Evolutionary conservation across 1,140 invertebrate species (phyloP), one percentile per base, ranked within the genome.

Genomic region (Brachionus plicatilis): DNA sequence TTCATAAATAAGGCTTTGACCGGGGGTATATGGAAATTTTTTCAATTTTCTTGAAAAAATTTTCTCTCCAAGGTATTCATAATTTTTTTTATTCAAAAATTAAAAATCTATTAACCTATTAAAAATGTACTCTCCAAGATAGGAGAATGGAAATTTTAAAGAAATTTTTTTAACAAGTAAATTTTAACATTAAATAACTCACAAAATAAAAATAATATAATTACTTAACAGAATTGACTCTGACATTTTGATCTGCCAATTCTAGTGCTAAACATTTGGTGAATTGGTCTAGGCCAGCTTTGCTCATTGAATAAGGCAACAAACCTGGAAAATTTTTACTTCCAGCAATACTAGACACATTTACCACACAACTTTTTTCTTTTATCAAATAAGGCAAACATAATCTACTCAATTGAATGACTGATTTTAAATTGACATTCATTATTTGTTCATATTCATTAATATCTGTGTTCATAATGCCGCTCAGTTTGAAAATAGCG

Each of bases 201-300:
- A 29, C 5, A 47, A 75, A 43, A 72, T 8, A 29, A 2, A 3
- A 9, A 6, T 12, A 27, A 29, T 37, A 14, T 47, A 9, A 12
- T 45, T 76, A 76, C 72, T 76, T 76, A 14, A 66, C 94, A 83
- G 92, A 91, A 89, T 97, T 97, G 0, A 96, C 94, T 85, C 95
- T 90, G 0, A 97, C 91, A 85, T 93, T 92, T 89, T 94, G 94
- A 0, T 92, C 20, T 12, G 79, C 50, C 85, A 85, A 86, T 95
- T 91, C 90, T 68, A 93, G 86, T 29, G 93, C 92, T 20, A 91
- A 88, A 87, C 94, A 95, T 86, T 93, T 91, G 0, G 95, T 97
- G 60, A 97, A 92, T 87, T 97, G 95, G 89, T 97, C 95, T 0
- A 97, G 89, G 1, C 95, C 93, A 50, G 94, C 91, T 90, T 97